A percentile compares a stretch with the other conserved stretches of the same genome.
These are phyloP conservation scores for Malaclemys terrapin DNA, from an alignment of 2,113 vertebrate species.

Conservation along the genomic window DNA sequence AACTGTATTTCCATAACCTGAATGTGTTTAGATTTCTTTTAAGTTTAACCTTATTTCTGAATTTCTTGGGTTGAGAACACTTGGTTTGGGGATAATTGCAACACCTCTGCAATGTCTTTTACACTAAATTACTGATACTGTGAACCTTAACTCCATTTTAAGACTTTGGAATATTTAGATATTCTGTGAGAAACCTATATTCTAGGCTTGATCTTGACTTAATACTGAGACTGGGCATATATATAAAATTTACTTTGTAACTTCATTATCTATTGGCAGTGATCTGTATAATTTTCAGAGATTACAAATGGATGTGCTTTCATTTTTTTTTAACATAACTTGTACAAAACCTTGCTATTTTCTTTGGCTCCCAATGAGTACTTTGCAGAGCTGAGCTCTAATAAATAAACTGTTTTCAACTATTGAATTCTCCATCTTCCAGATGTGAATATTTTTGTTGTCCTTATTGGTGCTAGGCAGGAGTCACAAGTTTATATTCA, in stretches of 20 bases:
- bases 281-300: not conserved
- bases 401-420: slow-evolving; percentile 26
- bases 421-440: slow-evolving; percentile 33
- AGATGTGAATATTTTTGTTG: slow-evolving; percentile 14
- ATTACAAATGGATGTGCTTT: not conserved
- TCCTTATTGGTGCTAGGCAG: slow-evolving; percentile 6
- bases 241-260: not conserved
- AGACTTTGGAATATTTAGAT: not conserved
- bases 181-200: not conserved
- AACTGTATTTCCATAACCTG: not conserved
- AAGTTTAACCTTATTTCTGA: not conserved
- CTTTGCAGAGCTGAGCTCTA: not conserved
- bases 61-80: not conserved
- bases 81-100: not conserved
- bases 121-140: not conserved
- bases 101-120: not conserved
- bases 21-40: not conserved
- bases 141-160: not conserved
- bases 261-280: not conserved
- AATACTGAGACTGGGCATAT: not conserved
- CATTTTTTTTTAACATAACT: slow-evolving; percentile 4
- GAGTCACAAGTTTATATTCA: slow-evolving; percentile 34
- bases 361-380: slow-evolving; percentile 35
- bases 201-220: not conserved
- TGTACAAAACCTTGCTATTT: slow-evolving; percentile 9